phyloP scores from a whole-genome alignment of 2,888 invertebrate species.

The Vannuccia rotundouncinata region DNA sequence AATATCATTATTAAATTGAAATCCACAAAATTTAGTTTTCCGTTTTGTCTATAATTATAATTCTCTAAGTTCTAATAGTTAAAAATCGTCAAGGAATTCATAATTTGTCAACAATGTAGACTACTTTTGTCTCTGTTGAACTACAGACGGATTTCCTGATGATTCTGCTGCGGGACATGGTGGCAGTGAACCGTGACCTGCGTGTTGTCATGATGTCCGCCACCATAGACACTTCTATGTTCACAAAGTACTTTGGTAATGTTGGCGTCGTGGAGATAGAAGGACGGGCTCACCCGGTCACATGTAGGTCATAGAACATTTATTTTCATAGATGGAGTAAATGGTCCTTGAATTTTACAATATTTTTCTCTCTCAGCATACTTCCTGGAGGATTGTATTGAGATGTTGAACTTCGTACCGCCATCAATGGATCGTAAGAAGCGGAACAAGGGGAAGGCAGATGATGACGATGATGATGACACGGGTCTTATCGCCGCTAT shows the following conservation, averaged over 20 bases:
- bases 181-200: constrained; percentile 80
- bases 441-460: constrained; percentile 61
- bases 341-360: constrained; percentile 1
- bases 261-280: constrained; percentile 83
- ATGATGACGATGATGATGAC: constrained; percentile 61
- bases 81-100: too few species aligned
- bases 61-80: too few species aligned
- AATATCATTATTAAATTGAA: too few species aligned
- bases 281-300: constrained; percentile 77
- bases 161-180: constrained; percentile 88
- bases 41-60: too few species aligned
- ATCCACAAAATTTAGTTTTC: too few species aligned
- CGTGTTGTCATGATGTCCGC: constrained; percentile 94
- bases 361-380: constrained; percentile 62
- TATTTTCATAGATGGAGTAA: neutral
- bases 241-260: constrained; percentile 80
- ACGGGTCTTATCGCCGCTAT: neutral
- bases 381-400: constrained; percentile 85
- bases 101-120: too few species aligned
- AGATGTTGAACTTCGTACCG: constrained; percentile 75
- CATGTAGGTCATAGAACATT: constrained; percentile 58
- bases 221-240: constrained; percentile 86
- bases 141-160: constrained; percentile 78
- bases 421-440: constrained; percentile 55
- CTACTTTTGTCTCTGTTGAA: neutral